phyloP scores from a whole-genome alignment of 2,113 vertebrate genomes.

The Petaurus breviceps region DNA sequence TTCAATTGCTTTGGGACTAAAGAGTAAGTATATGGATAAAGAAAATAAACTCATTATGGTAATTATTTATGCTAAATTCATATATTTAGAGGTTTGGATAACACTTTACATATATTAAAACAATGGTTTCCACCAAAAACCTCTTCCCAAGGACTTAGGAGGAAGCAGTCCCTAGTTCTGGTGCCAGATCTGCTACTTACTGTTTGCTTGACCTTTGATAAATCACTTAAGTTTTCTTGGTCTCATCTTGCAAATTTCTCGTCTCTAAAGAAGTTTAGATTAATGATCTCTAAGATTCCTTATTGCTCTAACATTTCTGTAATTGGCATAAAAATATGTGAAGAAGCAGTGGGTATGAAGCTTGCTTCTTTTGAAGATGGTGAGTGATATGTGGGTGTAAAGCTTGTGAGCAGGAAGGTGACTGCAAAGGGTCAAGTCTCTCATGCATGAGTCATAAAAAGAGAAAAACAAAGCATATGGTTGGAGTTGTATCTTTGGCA shows the following conservation, averaged over 20 bases:
- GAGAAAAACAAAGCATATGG: not conserved
- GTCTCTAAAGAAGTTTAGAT: not conserved
- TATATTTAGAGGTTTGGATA: not conserved
- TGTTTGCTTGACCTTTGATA: not conserved
- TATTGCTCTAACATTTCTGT: not conserved
- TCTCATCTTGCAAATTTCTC: not conserved
- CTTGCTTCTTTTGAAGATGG: conserved; percentile 21
- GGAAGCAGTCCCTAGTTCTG: not conserved
- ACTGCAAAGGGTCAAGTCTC: not conserved
- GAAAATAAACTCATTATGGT: not conserved
- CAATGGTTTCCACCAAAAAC: not conserved
- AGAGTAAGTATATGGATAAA: not conserved
- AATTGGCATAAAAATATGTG: not conserved
- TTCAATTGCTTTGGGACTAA: not conserved
- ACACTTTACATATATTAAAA: not conserved
- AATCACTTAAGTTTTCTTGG: not conserved
- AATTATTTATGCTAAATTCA: not conserved
- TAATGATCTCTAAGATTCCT: not conserved
- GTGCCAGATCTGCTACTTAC: not conserved
- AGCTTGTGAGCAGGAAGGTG: not conserved
- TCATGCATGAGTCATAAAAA: not conserved
- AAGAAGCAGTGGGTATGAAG: not conserved
- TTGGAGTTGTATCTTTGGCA: not conserved
- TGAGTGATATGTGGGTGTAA: not conserved
- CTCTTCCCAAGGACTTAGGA: not conserved